Evolutionary conservation across 2,113 vertebrate species (phyloP), one percentile per base, ranked within the genome.

Genomic region (Hyperopisus bebe): DNA sequence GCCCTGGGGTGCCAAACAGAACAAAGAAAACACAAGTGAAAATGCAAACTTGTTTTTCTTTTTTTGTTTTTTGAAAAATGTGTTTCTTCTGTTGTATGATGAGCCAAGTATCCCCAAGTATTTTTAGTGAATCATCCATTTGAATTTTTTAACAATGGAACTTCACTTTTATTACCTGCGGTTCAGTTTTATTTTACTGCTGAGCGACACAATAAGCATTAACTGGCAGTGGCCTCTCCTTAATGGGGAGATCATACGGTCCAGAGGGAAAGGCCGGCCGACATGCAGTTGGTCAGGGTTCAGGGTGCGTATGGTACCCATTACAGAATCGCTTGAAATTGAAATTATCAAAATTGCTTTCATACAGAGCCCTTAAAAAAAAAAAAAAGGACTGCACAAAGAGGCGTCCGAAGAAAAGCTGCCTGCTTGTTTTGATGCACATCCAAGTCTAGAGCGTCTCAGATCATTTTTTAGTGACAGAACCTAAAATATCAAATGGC

Each of bases 401-500:
- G 9, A 5, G 83, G 17, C 44, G 6, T 80, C 35, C 5, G 21
- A 62, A 4, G 86, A 53, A 66, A 42, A 74, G 47, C 62, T 19
- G 70, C 58, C 55, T 77, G 89, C 82, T 19, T 51, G 15, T 48
- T 86, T 70, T 74, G 83, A 27, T 62, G 21, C 21, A 17, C 17
- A 4, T 83, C 44, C 83, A 85, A 31, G 13, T 48, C 11, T n/a
- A 50, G 8, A 50, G 19, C 2, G 82, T 50, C 83, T 86, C 47
- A 31, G 83, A 47, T 48, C 24, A 48, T 86, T 48, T 48, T 48
- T 50, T 50, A 86, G 83, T 47, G 47, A 86, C 47, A 86, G 47
- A 86, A 48, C 17, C 74, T 80, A 80, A 80, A 80, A 80, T 80
- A 80, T 80, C 31, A 86, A 86, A 85, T 48, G 42, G n/a, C 42